Evolutionary conservation across 2,113 vertebrate genomes (phyloP).

Genomic region (Pollimyrus isidori): DNA sequence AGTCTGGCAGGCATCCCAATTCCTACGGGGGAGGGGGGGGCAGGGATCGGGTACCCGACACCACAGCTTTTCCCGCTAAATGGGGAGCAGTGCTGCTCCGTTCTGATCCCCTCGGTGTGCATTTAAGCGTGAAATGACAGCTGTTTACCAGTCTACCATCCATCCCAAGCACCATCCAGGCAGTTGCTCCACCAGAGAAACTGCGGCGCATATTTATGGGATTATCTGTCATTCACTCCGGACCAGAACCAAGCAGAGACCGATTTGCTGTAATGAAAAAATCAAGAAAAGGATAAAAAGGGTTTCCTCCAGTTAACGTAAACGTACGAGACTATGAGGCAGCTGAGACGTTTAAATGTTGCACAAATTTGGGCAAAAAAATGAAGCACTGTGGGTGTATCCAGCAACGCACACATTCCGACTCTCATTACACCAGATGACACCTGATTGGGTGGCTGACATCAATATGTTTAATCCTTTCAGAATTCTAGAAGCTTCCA

Average conservation of each 20-base stretch:
- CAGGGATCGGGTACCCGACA: background rate
- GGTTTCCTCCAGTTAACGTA: background rate
- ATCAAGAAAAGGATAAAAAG: background rate
- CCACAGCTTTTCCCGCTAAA: background rate
- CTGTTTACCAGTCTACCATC: background rate
- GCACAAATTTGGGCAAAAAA: background rate
- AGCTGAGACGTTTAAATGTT: background rate
- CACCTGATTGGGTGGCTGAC: background rate
- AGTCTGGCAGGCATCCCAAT: background rate
- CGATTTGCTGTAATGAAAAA: background rate
- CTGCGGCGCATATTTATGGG: too few species aligned
- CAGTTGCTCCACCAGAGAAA: background rate
- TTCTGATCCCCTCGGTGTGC: background rate
- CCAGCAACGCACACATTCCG: background rate
- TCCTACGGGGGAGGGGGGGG: background rate
- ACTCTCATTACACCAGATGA: background rate
- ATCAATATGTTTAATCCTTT: background rate
- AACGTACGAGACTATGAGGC: background rate
- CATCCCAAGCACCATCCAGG: background rate
- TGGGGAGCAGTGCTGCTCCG: background rate
- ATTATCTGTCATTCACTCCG: background rate
- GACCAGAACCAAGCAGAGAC: too few species aligned
- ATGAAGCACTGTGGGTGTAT: background rate
- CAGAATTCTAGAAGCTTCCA: background rate
- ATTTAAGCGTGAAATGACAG: background rate